Conservation (phyloP, 2,888 invertebrate species). For the Dicycla oo region DNA sequence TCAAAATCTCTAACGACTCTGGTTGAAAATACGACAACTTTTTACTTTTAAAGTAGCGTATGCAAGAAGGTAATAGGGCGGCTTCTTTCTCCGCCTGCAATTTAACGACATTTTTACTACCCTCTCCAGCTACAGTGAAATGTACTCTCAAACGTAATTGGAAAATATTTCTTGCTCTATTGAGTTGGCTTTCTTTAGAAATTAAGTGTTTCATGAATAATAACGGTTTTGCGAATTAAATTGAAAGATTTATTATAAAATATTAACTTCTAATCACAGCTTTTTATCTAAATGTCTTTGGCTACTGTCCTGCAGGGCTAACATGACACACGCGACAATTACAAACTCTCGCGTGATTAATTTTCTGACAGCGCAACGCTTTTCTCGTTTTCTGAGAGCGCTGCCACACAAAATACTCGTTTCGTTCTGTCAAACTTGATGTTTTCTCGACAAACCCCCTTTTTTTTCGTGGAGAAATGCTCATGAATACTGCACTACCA, state of each 20-base stretch:
- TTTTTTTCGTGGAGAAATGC: too few species aligned
- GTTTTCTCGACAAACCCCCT: too few species aligned
- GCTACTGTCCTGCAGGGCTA: background rate
- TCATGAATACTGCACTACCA: too few species aligned
- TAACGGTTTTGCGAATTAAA: background rate
- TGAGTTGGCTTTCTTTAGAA: slow-evolving; percentile 15
- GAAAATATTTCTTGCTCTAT: slow-evolving; percentile 40
- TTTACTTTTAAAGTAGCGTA: slow-evolving; percentile 28
- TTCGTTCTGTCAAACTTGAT: too few species aligned
- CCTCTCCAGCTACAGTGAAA: slow-evolving; percentile 31
- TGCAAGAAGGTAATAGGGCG: slow-evolving; percentile 27
- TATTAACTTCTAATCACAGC: background rate
- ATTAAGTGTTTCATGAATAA: slow-evolving; percentile 1
- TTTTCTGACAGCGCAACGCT: too few species aligned
- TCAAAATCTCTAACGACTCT: background rate
- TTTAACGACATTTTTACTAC: slow-evolving; percentile 55
- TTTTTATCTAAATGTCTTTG: background rate
- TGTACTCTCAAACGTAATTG: slow-evolving; percentile 48
- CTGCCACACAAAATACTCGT: too few species aligned
- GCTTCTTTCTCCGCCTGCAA: slow-evolving; percentile 21
- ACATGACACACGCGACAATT: too few species aligned
- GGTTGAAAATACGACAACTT: background rate
- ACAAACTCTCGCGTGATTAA: too few species aligned
- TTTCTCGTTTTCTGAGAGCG: too few species aligned
- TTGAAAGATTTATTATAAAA: background rate